A percentile compares a stretch with the other conserved stretches of the same genome.
Evolutionary conservation across 2,113 vertebrate species (phyloP).

Genomic region (Thryonomys swinderianus): DNA sequence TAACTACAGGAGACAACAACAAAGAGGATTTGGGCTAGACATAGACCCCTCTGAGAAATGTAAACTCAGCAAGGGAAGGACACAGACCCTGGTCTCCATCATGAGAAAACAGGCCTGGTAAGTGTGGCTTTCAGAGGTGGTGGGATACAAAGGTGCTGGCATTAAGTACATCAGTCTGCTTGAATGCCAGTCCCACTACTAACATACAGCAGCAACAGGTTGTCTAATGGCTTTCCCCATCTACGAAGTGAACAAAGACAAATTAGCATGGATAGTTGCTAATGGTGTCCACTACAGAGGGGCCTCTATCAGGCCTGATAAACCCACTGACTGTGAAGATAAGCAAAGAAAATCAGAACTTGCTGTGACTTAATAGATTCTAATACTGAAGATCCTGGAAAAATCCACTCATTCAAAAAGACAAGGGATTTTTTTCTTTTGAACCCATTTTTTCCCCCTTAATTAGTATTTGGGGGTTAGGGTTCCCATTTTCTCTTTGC

Average conservation of each 20-base stretch:
- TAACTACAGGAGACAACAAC: background rate
- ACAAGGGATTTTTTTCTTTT: background rate
- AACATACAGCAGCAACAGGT: background rate
- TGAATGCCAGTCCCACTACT: background rate
- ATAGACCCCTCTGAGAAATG: background rate
- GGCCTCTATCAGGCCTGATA: background rate
- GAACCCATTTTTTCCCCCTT: background rate
- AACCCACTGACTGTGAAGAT: background rate
- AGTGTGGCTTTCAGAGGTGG: background rate
- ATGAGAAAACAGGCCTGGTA: background rate
- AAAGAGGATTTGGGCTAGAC: background rate
- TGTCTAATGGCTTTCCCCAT: background rate
- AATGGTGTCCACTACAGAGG: background rate
- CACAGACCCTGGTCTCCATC: background rate
- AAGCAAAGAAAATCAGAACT: background rate
- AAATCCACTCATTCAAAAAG: background rate
- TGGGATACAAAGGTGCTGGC: background rate
- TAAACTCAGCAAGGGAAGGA: background rate
- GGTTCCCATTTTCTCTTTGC: background rate
- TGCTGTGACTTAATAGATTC: background rate
- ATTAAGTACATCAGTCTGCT: background rate
- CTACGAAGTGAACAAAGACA: background rate
- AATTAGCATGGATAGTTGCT: background rate
- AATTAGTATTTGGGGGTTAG: background rate
- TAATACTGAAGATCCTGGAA: background rate